Conservation (phyloP, 2,888 invertebrate species). For the Machimus rusticus region DNA sequence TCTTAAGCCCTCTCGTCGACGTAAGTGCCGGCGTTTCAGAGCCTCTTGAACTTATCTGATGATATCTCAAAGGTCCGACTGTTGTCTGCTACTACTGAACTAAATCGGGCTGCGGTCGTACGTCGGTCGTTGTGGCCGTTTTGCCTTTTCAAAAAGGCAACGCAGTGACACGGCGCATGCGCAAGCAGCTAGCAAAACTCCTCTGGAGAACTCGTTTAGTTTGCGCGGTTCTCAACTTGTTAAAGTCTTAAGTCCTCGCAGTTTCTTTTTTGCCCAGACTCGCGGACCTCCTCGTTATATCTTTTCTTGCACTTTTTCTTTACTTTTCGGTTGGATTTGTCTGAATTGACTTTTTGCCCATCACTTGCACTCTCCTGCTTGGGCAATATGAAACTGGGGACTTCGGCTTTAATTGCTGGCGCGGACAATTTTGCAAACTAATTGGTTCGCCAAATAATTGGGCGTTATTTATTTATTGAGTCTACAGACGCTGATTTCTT, state of each 20-base stretch:
- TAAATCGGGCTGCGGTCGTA: neutral
- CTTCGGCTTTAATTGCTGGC: neutral
- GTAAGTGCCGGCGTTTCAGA: constrained; percentile 9
- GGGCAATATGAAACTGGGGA: neutral
- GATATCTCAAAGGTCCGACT: constrained; percentile 23
- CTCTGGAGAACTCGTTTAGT: constrained; percentile 27
- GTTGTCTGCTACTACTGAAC: constrained; percentile 23
- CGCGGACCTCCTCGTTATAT: constrained; percentile 12
- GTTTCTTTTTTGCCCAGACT: neutral
- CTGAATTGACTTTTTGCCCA: neutral
- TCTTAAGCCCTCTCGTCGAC: neutral
- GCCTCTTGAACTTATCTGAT: constrained; percentile 9
- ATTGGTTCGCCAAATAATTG: neutral
- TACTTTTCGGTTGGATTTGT: neutral
- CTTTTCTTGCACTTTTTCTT: constrained; percentile 11
- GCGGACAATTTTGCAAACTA: neutral
- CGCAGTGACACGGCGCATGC: constrained; percentile 22
- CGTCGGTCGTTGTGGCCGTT: neutral
- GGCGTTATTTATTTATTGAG: neutral
- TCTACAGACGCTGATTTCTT: neutral
- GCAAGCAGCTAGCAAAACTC: neutral
- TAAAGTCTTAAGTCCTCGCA: neutral
- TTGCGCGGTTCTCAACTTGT: neutral
- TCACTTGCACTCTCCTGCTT: neutral
- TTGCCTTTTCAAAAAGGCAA: neutral